These are phyloP conservation scores for Parotocinclus haroldoi DNA, from an alignment of 2,797 vertebrate species.

Conservation along the genomic window DNA sequence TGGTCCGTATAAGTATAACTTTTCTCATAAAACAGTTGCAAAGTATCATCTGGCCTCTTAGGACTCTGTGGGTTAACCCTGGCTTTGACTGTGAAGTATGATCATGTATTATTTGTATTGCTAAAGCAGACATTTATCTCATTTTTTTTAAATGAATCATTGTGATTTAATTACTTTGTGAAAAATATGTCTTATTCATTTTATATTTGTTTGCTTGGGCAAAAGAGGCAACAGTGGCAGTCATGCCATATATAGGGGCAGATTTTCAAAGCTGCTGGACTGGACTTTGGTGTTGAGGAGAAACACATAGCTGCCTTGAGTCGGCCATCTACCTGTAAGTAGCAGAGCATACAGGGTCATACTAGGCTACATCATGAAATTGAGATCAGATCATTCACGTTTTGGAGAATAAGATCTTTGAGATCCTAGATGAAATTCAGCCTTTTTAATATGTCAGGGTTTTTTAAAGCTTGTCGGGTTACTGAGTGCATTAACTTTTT, in stretches of 20 bases:
- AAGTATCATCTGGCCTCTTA: conserved; percentile 7
- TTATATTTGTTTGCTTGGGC: conserved; percentile 12
- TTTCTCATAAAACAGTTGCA: conserved; percentile 1
- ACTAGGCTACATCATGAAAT: conserved; percentile 38
- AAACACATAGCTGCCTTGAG: conserved; percentile 52
- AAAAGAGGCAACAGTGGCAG: neutral
- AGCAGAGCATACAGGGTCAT: conserved; percentile 46
- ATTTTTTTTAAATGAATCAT: no score
- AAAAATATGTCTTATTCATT: neutral
- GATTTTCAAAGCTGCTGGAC: conserved; percentile 9
- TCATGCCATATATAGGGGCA: neutral
- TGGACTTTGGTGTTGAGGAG: conserved; percentile 8
- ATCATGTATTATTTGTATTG: neutral
- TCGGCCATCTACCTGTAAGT: conserved; percentile 49
- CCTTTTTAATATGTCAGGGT: neutral
- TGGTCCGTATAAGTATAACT: conserved; percentile 1
- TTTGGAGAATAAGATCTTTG: conserved; percentile 15
- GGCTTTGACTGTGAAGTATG: conserved; percentile 37
- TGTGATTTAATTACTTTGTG: no score
- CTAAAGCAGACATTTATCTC: no score
- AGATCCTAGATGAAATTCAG: conserved; percentile 6
- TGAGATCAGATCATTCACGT: conserved; percentile 33
- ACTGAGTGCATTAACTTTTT: conserved; percentile 14
- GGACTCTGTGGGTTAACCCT: conserved; percentile 15
- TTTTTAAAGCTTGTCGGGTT: neutral